Base-by-base conservation (phyloP, 2,113 vertebrate genomes). In the Pyxicephalus adspersus region DNA sequence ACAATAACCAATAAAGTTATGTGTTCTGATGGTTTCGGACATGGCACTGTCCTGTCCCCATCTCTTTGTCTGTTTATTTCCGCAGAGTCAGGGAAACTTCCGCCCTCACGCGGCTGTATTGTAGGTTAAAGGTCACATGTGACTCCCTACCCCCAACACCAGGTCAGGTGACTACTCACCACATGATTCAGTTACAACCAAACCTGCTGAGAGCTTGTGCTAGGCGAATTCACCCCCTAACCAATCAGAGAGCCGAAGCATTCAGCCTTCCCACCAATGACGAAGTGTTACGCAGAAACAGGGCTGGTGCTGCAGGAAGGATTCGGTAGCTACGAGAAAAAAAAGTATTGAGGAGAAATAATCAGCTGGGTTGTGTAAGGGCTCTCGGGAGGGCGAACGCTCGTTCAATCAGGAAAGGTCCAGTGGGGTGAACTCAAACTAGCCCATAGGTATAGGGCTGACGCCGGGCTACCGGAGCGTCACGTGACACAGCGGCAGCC, bases 151-250 rank as follows among this genome's bases (percentile, higher is more conserved):
- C 80, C 0, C 80, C 87, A 60, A 54, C 28, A 50, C 51, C 65
- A 77, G 88, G 94, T 98, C 96, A 97, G 93, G 93, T 96, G 95
- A 97, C 91, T 88, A 82, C 15, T 71, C 87, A 68, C 68, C 87
- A 87, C 87, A 88, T 90, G 89, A 90, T 84, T 75, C 28, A 26
- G 58, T 60, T 75, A 72, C 88, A 84, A 87, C 85, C 90, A 84
- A 89, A 86, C 89, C 65, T 89, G 88, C 89, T 87, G 85, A 64
- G 57, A 5, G 22, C 2, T 16, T 57, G 34, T 45, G 8, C 5
- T 68, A 31, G 68, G 17, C 20, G 65, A 68, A 29, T 25, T 19
- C 20, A 4, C 22, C 0, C 6, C 2, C 7, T 15, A 25, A 13
- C 80, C 80, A 82, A 82, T 82, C 60, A 66, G 29, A 57, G 0